These are phyloP conservation scores for Dolichoris vasculosae DNA, from an alignment of 1,140 invertebrate species.

Conservation along the genomic window DNA sequence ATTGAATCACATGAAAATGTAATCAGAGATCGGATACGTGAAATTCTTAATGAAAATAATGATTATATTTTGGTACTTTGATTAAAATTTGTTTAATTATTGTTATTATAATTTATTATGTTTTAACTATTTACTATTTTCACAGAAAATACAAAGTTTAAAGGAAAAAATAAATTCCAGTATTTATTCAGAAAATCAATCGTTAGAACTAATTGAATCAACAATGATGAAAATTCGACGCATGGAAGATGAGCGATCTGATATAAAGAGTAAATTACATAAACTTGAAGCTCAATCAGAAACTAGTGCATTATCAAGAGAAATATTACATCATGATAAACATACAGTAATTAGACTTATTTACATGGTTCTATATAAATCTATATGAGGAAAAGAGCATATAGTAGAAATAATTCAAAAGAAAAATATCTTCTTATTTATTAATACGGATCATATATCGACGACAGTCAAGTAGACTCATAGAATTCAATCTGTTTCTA, in stretches of 20 bases:
- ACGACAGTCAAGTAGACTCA: no score
- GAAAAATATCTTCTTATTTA: no score
- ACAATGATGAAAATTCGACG: slow-evolving; percentile 3
- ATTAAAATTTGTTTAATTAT: background rate
- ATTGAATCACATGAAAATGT: slow-evolving; percentile 84
- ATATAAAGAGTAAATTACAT: slow-evolving; percentile 6
- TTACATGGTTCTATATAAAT: background rate
- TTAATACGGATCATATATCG: no score
- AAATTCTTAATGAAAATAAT: slow-evolving; percentile 84
- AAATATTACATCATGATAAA: slow-evolving; percentile 82
- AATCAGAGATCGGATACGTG: slow-evolving; percentile 85
- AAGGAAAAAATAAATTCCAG: slow-evolving; percentile 6
- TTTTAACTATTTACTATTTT: slow-evolving; percentile 62
- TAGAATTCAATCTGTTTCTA: no score
- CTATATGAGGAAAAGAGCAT: background rate
- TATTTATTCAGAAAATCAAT: background rate
- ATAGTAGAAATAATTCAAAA: no score
- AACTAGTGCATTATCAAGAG: slow-evolving; percentile 77
- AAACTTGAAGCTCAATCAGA: background rate
- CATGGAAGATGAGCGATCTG: background rate
- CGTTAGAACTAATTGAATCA: slow-evolving; percentile 3
- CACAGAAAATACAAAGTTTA: slow-evolving; percentile 55
- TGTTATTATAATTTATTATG: background rate
- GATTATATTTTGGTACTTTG: slow-evolving; percentile 81
- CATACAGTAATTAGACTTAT: slow-evolving; percentile 45